These are phyloP conservation scores for Marcusenius ussheri DNA, from an alignment of 2,113 vertebrate genomes.

Conservation along the genomic window DNA sequence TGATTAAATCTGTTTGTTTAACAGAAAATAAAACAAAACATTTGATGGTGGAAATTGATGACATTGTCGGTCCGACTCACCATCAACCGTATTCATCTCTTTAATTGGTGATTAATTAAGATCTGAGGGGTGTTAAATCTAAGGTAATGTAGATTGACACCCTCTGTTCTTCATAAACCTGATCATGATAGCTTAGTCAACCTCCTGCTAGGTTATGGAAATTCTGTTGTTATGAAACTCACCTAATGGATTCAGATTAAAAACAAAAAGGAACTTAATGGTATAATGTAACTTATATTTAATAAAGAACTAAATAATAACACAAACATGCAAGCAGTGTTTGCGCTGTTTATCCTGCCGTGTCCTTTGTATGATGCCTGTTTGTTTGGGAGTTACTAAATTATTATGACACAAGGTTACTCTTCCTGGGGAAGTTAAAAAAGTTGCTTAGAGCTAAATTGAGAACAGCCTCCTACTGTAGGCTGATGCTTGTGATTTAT, in stretches of 20 bases:
- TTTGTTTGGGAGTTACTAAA: not conserved
- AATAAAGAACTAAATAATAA: not conserved
- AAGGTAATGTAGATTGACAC: constrained; percentile 62
- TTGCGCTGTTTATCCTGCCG: not conserved
- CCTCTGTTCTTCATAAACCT: constrained; percentile 50
- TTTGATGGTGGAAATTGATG: constrained; percentile 58
- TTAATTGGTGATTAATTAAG: constrained; percentile 64
- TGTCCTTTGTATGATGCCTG: not conserved
- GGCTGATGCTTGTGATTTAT: not conserved
- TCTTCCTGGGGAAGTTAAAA: not conserved
- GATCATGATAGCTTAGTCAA: not conserved
- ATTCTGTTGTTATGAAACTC: not conserved
- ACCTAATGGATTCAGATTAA: not conserved
- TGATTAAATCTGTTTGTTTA: constrained; percentile 30
- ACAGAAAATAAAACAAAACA: constrained; percentile 36
- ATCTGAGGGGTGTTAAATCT: constrained; percentile 55
- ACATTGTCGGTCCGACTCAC: constrained; percentile 54
- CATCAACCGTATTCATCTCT: constrained; percentile 56
- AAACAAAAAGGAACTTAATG: not conserved
- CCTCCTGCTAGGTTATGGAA: not conserved
- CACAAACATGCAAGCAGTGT: not conserved
- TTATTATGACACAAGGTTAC: not conserved
- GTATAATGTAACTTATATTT: not conserved
- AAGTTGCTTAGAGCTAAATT: not conserved
- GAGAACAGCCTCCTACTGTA: not conserved